These are phyloP conservation scores for Belgica antarctica DNA, from an alignment of 2,888 invertebrate genomes.

Conservation along the genomic window DNA sequence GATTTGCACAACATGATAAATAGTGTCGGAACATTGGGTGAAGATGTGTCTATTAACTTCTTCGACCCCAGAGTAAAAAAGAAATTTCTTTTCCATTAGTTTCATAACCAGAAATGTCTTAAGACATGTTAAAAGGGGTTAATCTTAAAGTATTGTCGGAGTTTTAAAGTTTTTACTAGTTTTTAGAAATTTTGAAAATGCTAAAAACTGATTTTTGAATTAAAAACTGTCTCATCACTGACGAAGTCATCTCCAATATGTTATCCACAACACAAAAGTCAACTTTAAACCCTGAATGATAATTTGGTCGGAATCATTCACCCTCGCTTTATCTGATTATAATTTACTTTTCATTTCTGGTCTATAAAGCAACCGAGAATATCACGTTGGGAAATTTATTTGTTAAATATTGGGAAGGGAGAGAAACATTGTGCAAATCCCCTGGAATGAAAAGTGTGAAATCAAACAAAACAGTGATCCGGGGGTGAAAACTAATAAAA, in stretches of 20 bases:
- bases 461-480: neutral
- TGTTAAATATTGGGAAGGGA: slow-evolving; percentile 27
- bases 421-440: neutral
- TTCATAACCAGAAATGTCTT: too few species aligned
- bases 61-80: neutral
- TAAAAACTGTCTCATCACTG: too few species aligned
- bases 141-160: too few species aligned
- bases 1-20: slow-evolving; percentile 44
- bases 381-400: slow-evolving; percentile 44
- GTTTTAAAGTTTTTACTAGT: too few species aligned
- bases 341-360: slow-evolving; percentile 43
- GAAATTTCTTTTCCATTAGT: neutral
- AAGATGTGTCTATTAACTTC: slow-evolving; percentile 26
- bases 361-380: slow-evolving; percentile 42
- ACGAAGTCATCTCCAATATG: too few species aligned
- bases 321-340: slow-evolving; percentile 33
- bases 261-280: neutral
- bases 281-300: neutral
- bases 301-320: slow-evolving; percentile 29
- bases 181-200: too few species aligned
- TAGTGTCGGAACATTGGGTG: neutral
- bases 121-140: too few species aligned
- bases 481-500: slow-evolving; percentile 42
- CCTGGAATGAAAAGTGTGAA: slow-evolving; percentile 25
- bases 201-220: too few species aligned